A percentile compares a stretch with the other conserved stretches of the same genome.
These are phyloP conservation scores for Pteropus alecto DNA, from an alignment of 2,113 vertebrate species.

Conservation along the genomic window DNA sequence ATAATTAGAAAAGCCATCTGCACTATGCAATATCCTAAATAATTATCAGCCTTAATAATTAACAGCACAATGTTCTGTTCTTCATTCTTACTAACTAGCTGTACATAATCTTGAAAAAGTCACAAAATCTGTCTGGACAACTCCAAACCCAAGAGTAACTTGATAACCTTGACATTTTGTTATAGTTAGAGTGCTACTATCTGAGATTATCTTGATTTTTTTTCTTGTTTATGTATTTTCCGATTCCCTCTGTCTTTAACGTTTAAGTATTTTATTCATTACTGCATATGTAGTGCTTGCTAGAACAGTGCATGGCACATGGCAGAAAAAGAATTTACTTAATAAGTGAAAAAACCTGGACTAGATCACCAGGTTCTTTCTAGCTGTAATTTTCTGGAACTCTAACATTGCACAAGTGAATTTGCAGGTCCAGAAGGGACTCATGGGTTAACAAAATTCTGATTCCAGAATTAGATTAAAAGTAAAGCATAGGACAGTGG, in stretches of 20 bases:
- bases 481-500: background rate
- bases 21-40: background rate
- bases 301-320: background rate
- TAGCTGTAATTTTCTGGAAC: background rate
- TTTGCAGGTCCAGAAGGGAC: background rate
- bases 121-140: background rate
- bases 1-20: background rate
- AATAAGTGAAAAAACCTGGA: background rate
- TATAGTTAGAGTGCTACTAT: background rate
- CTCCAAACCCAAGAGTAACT: background rate
- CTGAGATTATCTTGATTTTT: background rate
- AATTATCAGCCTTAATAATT: background rate
- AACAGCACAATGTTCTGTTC: background rate
- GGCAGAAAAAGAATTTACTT: background rate
- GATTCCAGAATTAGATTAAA: slow-evolving; percentile 1
- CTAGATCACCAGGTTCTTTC: background rate
- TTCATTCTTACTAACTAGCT: background rate
- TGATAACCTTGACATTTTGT: background rate
- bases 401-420: background rate
- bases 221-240: background rate
- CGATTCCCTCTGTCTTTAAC: background rate
- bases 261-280: background rate
- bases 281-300: background rate
- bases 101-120: background rate
- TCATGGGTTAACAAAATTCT: background rate